Percentiles rank a stretch among this genome's conserved stretches.
phyloP scores from a whole-genome alignment of 2,113 vertebrate genomes.

The Austrofundulus limnaeus region DNA sequence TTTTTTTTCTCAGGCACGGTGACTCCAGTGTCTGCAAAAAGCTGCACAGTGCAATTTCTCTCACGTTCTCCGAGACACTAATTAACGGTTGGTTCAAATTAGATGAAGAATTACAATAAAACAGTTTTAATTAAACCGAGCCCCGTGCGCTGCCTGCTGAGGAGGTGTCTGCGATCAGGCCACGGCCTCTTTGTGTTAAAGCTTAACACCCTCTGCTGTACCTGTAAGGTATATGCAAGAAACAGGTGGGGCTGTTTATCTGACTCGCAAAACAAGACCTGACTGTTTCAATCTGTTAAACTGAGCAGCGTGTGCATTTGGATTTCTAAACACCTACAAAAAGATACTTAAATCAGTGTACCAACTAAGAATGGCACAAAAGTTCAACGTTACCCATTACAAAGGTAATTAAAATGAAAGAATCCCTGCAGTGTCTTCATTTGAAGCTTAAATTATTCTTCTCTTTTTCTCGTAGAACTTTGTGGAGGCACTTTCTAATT shows the following conservation, averaged over 20 bases:
- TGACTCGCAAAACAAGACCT: neutral
- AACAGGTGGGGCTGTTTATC: neutral
- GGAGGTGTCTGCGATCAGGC: conserved; percentile 51
- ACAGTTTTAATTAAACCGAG: conserved; percentile 77
- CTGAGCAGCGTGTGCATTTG: neutral
- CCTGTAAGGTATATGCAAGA: conserved; percentile 39
- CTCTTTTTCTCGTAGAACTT: conserved; percentile 59
- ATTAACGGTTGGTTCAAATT: conserved; percentile 77
- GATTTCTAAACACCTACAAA: neutral
- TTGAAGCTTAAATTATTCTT: neutral
- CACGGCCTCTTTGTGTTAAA: conserved; percentile 35
- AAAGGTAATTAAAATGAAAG: too few species aligned
- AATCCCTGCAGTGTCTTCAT: too few species aligned
- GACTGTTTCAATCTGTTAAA: neutral
- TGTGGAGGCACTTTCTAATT: conserved; percentile 62
- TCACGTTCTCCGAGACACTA: conserved; percentile 68
- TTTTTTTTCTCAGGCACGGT: conserved; percentile 63
- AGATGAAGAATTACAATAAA: conserved; percentile 74
- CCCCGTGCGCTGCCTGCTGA: conserved; percentile 67
- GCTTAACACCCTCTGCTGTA: conserved; percentile 73
- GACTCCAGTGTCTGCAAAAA: conserved; percentile 61
- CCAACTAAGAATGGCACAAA: too few species aligned
- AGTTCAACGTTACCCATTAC: too few species aligned
- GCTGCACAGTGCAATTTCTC: conserved; percentile 70
- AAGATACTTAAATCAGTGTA: neutral